Evolutionary conservation across 2,888 invertebrate species (phyloP).

Genomic region (Agrenia bidenticulata): DNA sequence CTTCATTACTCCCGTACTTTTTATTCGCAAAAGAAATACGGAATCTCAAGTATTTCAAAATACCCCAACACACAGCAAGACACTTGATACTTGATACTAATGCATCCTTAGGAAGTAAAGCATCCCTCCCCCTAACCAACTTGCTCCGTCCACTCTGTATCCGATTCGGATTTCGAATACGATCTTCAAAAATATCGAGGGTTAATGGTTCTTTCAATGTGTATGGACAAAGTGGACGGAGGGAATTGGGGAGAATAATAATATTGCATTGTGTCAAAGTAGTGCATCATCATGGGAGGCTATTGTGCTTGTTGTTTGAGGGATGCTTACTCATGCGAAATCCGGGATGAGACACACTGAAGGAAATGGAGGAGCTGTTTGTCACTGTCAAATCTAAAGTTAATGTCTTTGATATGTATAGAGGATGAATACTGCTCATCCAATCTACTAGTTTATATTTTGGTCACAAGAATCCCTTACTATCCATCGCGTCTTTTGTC

Average conservation of each 20-base stretch:
- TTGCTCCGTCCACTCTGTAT: not conserved
- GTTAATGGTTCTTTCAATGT: conserved; percentile 18
- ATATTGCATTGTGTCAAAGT: conserved; percentile 23
- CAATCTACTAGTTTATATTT: too few relatives aligned
- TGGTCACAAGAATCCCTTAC: too few relatives aligned
- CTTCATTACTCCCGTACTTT: too few relatives aligned
- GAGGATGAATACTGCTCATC: not conserved
- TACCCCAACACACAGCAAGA: too few relatives aligned
- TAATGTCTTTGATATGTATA: conserved; percentile 47
- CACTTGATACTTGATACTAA: too few relatives aligned
- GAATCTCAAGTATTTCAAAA: too few relatives aligned
- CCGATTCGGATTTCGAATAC: not conserved
- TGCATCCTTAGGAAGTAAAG: too few relatives aligned
- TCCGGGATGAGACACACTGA: conserved; percentile 41
- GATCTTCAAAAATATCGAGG: conserved; percentile 22
- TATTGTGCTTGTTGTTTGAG: conserved; percentile 13
- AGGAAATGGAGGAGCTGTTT: conserved; percentile 52
- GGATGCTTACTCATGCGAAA: conserved; percentile 24
- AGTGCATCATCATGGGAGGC: conserved; percentile 16
- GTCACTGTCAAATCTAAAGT: conserved; percentile 52
- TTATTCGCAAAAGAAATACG: too few relatives aligned
- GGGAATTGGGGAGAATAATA: conserved; percentile 18
- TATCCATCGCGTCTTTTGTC: not conserved
- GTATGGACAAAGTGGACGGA: conserved; percentile 22
- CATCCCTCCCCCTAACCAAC: too few relatives aligned